These are phyloP conservation scores for Orestias chungarensis DNA, from an alignment of 2,797 vertebrate genomes.

Conservation along the genomic window DNA sequence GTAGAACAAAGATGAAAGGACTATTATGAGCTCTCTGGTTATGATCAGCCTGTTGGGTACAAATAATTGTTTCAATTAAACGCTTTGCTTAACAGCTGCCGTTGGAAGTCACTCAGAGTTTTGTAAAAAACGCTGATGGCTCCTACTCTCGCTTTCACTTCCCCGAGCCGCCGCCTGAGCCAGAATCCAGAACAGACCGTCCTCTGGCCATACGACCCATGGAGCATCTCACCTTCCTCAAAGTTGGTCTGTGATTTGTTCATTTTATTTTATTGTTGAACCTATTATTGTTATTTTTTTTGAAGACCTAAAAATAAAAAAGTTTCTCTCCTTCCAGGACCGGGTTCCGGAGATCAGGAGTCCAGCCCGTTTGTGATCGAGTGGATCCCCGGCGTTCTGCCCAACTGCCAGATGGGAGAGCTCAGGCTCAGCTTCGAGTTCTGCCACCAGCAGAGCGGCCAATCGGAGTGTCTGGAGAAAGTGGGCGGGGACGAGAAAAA, in stretches of 20 bases:
- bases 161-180: constrained; percentile 82
- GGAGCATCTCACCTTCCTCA: constrained; percentile 92
- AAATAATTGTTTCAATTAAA: not conserved
- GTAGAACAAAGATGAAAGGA: not conserved
- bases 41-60: not conserved
- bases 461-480: constrained; percentile 70
- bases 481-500: constrained; percentile 16
- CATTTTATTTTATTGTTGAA: not conserved
- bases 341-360: constrained; percentile 82
- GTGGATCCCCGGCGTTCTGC: constrained; percentile 91
- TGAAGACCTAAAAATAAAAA: not conserved
- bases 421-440: constrained; percentile 89
- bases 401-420: constrained; percentile 86
- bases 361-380: constrained; percentile 88
- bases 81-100: constrained; percentile 79
- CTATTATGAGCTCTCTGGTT: not conserved
- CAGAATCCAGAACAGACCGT: constrained; percentile 76
- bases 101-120: constrained; percentile 89
- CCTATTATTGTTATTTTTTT: not conserved
- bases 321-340: constrained; percentile 79
- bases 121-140: constrained; percentile 89
- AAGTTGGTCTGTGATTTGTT: constrained; percentile 85
- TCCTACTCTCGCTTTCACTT: constrained; percentile 85
- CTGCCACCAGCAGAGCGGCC: constrained; percentile 86
- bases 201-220: constrained; percentile 87